Evolutionary conservation across 2,888 invertebrate genomes (phyloP).

Genomic region (Lasius fuliginosus): DNA sequence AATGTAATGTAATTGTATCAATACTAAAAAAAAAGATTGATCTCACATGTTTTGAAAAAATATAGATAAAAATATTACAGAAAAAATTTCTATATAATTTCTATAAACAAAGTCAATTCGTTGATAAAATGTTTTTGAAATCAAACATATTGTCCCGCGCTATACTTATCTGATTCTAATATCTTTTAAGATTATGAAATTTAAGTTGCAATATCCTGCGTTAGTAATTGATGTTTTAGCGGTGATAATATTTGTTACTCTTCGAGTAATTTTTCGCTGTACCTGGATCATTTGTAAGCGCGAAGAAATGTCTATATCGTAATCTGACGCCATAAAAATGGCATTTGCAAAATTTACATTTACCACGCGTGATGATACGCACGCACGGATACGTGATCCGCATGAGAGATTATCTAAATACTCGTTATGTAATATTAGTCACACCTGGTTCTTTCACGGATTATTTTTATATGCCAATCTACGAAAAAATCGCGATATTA

Average conservation of each 20-base stretch:
- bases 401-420: slow-evolving; percentile 31
- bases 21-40: background rate
- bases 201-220: background rate
- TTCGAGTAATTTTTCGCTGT: slow-evolving; percentile 9
- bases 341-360: slow-evolving; percentile 56
- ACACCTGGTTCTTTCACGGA: background rate
- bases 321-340: slow-evolving; percentile 50
- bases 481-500: background rate
- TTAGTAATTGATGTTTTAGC: background rate
- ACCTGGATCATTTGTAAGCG: slow-evolving; percentile 19
- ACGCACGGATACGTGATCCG: slow-evolving; percentile 54
- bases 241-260: slow-evolving; percentile 37
- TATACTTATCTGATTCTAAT: background rate
- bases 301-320: slow-evolving; percentile 23
- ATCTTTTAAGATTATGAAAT: background rate
- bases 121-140: background rate
- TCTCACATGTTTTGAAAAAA: background rate
- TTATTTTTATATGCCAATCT: slow-evolving; percentile 1
- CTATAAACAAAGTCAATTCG: background rate
- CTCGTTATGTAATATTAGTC: slow-evolving; percentile 58
- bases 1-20: background rate
- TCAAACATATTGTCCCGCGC: background rate
- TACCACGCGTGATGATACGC: slow-evolving; percentile 25
- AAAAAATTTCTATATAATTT: background rate
- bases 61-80: background rate